Evolutionary conservation across 2,113 vertebrate species (phyloP).

Genomic region (Steatornis caripensis): DNA sequence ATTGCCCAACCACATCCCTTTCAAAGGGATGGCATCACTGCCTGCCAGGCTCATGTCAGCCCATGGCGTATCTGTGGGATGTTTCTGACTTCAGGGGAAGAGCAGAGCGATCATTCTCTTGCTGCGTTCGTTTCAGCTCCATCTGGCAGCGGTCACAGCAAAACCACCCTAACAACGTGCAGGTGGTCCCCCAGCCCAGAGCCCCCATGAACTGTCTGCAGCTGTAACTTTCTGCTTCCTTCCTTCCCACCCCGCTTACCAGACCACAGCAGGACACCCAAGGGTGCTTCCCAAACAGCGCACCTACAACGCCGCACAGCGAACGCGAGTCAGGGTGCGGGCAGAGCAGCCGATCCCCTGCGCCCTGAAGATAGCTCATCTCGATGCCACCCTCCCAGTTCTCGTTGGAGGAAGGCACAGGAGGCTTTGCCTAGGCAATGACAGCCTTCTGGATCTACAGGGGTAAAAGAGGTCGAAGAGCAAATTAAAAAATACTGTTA

Average conservation of each 20-base stretch:
- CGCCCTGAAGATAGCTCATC: neutral
- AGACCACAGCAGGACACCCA: neutral
- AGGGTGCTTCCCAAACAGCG: neutral
- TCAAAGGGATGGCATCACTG: neutral
- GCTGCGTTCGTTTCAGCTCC: neutral
- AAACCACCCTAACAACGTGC: accelerated
- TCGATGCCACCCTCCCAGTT: accelerated
- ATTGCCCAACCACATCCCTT: neutral
- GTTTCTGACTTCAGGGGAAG: neutral
- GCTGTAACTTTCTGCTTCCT: neutral
- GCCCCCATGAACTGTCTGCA: neutral
- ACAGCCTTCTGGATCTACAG: neutral
- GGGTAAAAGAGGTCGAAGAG: neutral
- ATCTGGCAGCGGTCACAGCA: neutral
- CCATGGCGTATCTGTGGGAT: accelerated
- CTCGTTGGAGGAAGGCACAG: neutral
- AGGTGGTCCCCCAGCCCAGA: neutral
- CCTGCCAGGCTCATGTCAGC: neutral
- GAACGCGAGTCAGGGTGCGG: accelerated
- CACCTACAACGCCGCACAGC: accelerated
- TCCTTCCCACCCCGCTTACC: neutral
- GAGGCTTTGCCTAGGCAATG: neutral
- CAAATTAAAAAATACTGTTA: neutral
- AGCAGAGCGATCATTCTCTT: neutral
- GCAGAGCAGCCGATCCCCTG: neutral